phyloP scores from a whole-genome alignment of 2,797 vertebrate species.

The Numenius phaeopus region DNA sequence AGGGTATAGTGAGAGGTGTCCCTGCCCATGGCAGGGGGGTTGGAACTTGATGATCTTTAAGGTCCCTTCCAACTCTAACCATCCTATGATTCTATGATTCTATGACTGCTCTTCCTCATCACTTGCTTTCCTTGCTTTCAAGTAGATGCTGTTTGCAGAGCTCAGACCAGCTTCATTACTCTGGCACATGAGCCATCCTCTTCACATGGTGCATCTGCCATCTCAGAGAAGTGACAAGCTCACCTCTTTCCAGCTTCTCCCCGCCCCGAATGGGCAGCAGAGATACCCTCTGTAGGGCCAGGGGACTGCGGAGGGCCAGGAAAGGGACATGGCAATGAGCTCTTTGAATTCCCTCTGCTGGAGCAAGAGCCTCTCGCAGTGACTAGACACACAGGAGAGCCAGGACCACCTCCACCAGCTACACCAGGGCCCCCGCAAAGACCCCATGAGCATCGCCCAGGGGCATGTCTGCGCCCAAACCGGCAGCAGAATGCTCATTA shows the following conservation, averaged over 20 bases:
- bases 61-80: no score
- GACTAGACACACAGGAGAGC: background rate
- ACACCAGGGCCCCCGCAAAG: fast-evolving
- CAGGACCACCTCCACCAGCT: background rate
- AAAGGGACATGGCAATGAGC: background rate
- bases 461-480: background rate
- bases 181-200: background rate
- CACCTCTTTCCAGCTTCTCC: background rate
- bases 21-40: no score
- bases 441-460: fast-evolving
- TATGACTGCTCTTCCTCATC: background rate
- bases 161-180: fast-evolving
- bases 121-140: background rate
- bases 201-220: background rate
- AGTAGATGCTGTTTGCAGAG: background rate
- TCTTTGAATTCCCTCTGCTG: background rate
- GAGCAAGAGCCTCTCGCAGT: background rate
- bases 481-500: background rate
- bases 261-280: background rate
- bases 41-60: no score
- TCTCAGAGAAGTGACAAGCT: background rate
- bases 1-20: no score
- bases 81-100: no score
- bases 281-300: background rate
- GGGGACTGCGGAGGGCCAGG: background rate